A percentile compares a stretch with the other conserved stretches of the same genome.
Evolutionary conservation across 2,113 vertebrate species (phyloP).

Genomic region (Mobula hypostoma): DNA sequence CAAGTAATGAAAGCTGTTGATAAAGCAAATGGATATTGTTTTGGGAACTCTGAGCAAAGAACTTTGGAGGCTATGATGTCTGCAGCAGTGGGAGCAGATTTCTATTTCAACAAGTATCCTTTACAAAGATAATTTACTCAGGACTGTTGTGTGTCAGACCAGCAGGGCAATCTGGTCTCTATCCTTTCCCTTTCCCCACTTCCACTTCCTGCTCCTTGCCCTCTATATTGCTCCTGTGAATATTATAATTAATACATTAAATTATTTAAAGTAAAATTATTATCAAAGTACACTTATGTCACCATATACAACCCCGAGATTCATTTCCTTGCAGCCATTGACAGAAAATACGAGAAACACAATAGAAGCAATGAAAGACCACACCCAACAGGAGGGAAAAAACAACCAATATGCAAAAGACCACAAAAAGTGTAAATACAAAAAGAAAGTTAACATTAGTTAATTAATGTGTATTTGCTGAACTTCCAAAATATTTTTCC

Average conservation of each 20-base stretch:
- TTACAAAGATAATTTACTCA: constrained; percentile 40
- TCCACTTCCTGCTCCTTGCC: not conserved
- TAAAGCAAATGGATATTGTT: constrained; percentile 92
- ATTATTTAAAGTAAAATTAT: not conserved
- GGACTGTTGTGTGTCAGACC: not conserved
- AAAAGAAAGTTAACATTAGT: not conserved
- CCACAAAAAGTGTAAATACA: too few species aligned
- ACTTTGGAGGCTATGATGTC: constrained; percentile 90
- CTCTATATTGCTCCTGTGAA: not conserved
- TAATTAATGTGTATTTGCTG: constrained; percentile 42
- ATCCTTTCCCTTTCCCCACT: not conserved
- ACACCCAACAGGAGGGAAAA: too few species aligned
- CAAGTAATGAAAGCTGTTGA: constrained; percentile 80
- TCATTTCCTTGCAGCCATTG: too few species aligned
- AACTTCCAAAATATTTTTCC: constrained; percentile 48
- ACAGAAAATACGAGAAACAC: too few species aligned
- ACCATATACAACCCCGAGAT: too few species aligned
- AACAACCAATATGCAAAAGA: too few species aligned
- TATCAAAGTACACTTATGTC: not conserved
- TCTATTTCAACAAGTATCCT: constrained; percentile 95
- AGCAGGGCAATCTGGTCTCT: not conserved
- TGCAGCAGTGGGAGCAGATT: constrained; percentile 82
- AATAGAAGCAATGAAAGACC: too few species aligned
- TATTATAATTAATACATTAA: too few species aligned
- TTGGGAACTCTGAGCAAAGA: constrained; percentile 76